Base-by-base conservation (phyloP, 35 echinoderm and acorn worm species). In the Acanthaster planci region DNA sequence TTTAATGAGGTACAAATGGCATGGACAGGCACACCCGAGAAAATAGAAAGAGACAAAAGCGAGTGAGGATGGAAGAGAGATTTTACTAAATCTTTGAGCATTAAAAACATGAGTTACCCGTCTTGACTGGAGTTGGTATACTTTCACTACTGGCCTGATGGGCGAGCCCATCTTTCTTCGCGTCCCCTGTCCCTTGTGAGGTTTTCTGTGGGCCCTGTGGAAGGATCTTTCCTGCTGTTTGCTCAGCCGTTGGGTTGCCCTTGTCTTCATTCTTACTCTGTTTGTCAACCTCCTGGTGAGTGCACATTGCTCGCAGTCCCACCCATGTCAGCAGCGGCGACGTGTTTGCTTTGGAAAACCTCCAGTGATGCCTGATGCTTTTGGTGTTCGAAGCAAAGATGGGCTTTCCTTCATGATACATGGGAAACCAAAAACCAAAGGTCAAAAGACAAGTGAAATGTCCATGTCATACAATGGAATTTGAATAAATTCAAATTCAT, bases 261-360 rank as follows among this genome's bases (percentile, higher is more conserved):
- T 72, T 72, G 26, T 72, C 64, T 26, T 9, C 34, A 30, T 35
- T 29, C 64, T 72, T 72, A 72, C 34, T 26, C 64, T 2, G 64
- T 72, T 16, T 72, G 64, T 72, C 64, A 72, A 3, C 34, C 2
- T 34, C 64, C 30, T 72, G 18, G 23, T 72, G 26, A 72, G 18
- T 72, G n/a, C 64, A 72, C 5, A 72, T 10, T 72, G 64, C 64
- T 72, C 64, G 26, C 14, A 72, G 3, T 72, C 64, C 64, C 23
- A 19, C 22, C 64, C 64, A 72, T 72, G 64, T 72, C 64, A 72
- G 34, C 10, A 34, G 64, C 7, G 26, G 64, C 9, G 64, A 72
- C 10, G 30, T 72, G 3, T 31, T 31, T 14, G 64, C 26, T 72
- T 26, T 0, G 2, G 34, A 34, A 16, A 31, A 72, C 34, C 64